Base-by-base conservation (phyloP, 2,797 vertebrate species). In the Chiroxiphia lanceolata region DNA sequence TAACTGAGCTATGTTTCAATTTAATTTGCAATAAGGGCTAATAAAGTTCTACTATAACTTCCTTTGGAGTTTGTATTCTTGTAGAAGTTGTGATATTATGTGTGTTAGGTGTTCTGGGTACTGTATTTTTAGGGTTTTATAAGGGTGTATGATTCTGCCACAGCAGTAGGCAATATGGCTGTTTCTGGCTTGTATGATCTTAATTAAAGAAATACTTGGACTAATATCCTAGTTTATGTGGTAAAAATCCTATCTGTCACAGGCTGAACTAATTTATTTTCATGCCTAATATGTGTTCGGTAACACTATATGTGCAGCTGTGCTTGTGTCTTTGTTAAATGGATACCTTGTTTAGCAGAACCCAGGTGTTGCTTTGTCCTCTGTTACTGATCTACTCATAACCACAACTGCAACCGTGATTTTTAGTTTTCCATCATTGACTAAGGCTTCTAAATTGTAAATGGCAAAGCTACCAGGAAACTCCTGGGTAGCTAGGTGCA, bases 11-110 rank as follows among this genome's bases (percentile, higher is more conserved):
- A 26, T 53, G 6, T 72, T 94, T 93, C 5, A 0, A 68, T 77
- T 80, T 81, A 27, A 87, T 87, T 96, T 92, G 57, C 78, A 69
- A 65, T 59, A 77, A 95, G 83, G 34, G 60, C 84, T 90, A 95
- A 93, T 97, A 96, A 95, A 97, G 76, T 93, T 96, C 23, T 89
- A 15, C 57, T 86, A 3, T 83, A 87, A 83, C 71, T 83, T 93
- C 69, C 40, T 90, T 81, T 94, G 88, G 89, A 93, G 83, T 95
- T 89, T 87, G 57, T 71, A 81, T 95, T 95, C 64, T 94, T 96
- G 59, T 63, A 84, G 70, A 77, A 64, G 67, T 74, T 80, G 15
- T 81, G 36, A 63, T 64, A 42, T 29, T 71, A 3, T 3, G 11
- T 89, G 25, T 87, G 60, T 38, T 71, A 86, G 83, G n/a, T 40